Evolutionary conservation across 2,888 invertebrate genomes (phyloP), one percentile per base, ranked within the genome.

Genomic region (Synanthedon formicaeformis): DNA sequence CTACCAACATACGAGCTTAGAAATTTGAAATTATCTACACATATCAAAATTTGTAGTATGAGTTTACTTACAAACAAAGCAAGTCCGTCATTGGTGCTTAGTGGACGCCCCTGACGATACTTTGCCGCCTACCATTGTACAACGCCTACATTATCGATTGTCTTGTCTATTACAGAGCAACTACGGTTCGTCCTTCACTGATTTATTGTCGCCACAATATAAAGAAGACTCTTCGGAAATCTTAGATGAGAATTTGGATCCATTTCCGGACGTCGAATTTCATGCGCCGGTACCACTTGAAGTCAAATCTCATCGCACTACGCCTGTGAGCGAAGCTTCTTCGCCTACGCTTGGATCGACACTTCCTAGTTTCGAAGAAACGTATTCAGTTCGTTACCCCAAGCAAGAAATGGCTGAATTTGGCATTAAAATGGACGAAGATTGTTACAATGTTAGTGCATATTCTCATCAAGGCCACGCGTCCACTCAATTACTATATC

Each of bases 311-410:
- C 84, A 83, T 50, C 74, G 84, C 13, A 66, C 75, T 18, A 84
- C 84, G 48, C 82, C 86, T 51, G 70, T 83, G 56, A 87, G 87
- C 62, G 85, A 80, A 60, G 76, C 84, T 45, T 78, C 82, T 45
- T 87, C 87, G 54, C 86, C 84, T 13, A 84, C 73, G 12, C 75
- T 78, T 16, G 89, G 91, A 63, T 90, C 91, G 50, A 90, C 93
- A 50, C 81, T 95, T 68, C 95, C 95, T 58, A 95, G 95, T 83
- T 95, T 95, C 85, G 94, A 96, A 87, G 96, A 96, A 84, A 96
- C 94, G 34, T 95, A 95, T 78, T 93, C 94, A 55, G 91, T 94
- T 51, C 92, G 93, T 58, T 93, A 93, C 71, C 90, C 90, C 56
- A 90, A 89, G 65, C 90, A 89, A 73, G 91, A 90, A 75, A 88